Evolutionary conservation across 1,140 invertebrate species (phyloP).

Genomic region (Samia ricini): DNA sequence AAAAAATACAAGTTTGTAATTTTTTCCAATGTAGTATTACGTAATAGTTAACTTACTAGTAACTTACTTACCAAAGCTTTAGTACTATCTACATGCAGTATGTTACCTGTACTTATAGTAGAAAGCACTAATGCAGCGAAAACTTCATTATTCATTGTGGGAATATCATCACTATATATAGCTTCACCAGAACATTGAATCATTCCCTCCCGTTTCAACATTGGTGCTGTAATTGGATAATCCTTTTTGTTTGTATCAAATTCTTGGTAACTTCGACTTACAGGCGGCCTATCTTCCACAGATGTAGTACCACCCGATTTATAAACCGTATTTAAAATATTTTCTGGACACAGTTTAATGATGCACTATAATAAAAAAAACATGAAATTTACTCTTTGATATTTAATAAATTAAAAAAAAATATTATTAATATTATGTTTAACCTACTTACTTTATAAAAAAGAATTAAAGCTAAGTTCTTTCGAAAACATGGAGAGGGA

Average conservation of each 20-base stretch:
- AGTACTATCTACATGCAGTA: slow-evolving; percentile 78
- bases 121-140: slow-evolving; percentile 81
- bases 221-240: slow-evolving; percentile 83
- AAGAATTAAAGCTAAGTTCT: slow-evolving; percentile 78
- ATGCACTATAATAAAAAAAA: slow-evolving; percentile 26
- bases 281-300: slow-evolving; percentile 61
- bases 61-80: slow-evolving; percentile 77
- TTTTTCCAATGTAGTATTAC: neutral
- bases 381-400: no score
- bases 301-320: slow-evolving; percentile 43
- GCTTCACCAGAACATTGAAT: slow-evolving; percentile 80
- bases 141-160: slow-evolving; percentile 74
- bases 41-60: neutral
- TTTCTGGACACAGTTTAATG: slow-evolving; percentile 31
- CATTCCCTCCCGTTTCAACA: slow-evolving; percentile 80
- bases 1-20: neutral
- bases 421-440: neutral
- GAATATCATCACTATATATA: slow-evolving; percentile 81
- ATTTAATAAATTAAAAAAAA: neutral
- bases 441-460: slow-evolving; percentile 82
- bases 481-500: slow-evolving; percentile 80
- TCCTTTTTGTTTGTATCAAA: slow-evolving; percentile 61
- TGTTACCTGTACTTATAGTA: slow-evolving; percentile 73
- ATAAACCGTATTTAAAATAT: slow-evolving; percentile 28
- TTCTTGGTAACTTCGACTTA: slow-evolving; percentile 66